A percentile compares a stretch with the other conserved stretches of the same genome.
Conservation (phyloP, 1,140 invertebrate genomes). For the Drosophila arizonae region DNA sequence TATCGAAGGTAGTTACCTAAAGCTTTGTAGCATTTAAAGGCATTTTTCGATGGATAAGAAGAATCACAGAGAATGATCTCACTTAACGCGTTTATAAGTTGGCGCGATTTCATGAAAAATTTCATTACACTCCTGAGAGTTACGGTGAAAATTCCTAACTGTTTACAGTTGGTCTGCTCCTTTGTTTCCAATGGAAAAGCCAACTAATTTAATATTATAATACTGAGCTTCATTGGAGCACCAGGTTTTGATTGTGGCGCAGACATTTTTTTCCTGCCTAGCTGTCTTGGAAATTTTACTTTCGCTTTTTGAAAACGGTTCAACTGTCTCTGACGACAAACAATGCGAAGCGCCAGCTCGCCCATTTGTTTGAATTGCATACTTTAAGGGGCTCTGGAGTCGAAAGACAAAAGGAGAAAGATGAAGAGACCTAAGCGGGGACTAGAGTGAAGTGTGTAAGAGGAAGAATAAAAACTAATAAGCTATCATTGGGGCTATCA, state of each 20-base stretch:
- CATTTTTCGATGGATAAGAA: too few relatives aligned
- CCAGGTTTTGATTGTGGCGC: not conserved
- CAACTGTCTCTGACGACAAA: not conserved
- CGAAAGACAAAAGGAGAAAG: not conserved
- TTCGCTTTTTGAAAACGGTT: not conserved
- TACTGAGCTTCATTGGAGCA: not conserved
- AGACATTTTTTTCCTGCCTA: not conserved
- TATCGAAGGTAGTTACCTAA: too few relatives aligned
- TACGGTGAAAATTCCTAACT: too few relatives aligned
- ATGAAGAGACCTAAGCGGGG: not conserved
- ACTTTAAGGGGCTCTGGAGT: conserved; percentile 15
- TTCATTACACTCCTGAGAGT: too few relatives aligned
- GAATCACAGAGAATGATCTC: too few relatives aligned
- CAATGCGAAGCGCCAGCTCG: conserved; percentile 2
- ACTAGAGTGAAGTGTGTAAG: not conserved
- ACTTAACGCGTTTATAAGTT: too few relatives aligned
- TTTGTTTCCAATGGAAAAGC: not conserved
- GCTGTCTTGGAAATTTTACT: not conserved
- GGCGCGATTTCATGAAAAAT: too few relatives aligned
- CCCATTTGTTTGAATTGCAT: conserved; percentile 15
- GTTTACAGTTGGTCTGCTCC: too few relatives aligned
- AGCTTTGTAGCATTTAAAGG: too few relatives aligned
- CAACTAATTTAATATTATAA: not conserved
- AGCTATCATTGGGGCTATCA: conserved; percentile 16
- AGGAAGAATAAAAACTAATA: not conserved